Evolutionary conservation across 2,113 vertebrate genomes (phyloP), one percentile per base, ranked within the genome.

Genomic region (Gallinago jamesoni): DNA sequence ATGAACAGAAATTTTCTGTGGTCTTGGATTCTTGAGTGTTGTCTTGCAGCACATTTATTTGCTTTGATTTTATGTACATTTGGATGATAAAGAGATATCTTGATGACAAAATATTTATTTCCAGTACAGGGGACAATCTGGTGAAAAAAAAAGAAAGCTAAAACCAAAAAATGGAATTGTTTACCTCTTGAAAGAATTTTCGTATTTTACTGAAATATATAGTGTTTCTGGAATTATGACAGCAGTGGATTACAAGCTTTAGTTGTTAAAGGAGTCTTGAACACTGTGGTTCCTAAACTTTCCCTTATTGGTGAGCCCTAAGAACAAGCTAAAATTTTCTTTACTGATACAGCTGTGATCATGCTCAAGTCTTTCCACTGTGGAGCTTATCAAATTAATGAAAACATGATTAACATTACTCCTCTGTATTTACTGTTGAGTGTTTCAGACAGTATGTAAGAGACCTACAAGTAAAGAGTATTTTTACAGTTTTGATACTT

Each of bases 1-100:
- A 55, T 14, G 2, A 87, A n/a, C 21, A 82, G 23, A 90, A 74
- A 47, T 52, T 1, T 47, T 37, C 39, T 82, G 23, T 89, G n/a
- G 16, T 59, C 5, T 43, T 78, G 13, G 43, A 41, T 83, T 86
- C 48, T 83, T 0, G 0, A 3, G 3, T 56, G 28, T 83, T 86
- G 6, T 67, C 22, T 63, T 91, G 31, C 12, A 89, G 14, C 1
- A 2, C 39, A 4, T 52, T 80, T 64, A 23, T 81, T 91, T 88
- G 5, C 24, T 86, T 78, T 57, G 16, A 7, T 78, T 6, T 90
- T 64, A 21, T 7, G 9, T 47, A 91, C 37, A 60, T 21, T 59
- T 78, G 37, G 59, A 69, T 23, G 9, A 14, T 39, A 74, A 53
- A 67, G 30, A 63, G 18, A 17, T 37, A 60, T 4, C 21, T 78